Evolutionary conservation across 2,797 vertebrate genomes (phyloP).

Genomic region (Mionectes olivaceus): DNA sequence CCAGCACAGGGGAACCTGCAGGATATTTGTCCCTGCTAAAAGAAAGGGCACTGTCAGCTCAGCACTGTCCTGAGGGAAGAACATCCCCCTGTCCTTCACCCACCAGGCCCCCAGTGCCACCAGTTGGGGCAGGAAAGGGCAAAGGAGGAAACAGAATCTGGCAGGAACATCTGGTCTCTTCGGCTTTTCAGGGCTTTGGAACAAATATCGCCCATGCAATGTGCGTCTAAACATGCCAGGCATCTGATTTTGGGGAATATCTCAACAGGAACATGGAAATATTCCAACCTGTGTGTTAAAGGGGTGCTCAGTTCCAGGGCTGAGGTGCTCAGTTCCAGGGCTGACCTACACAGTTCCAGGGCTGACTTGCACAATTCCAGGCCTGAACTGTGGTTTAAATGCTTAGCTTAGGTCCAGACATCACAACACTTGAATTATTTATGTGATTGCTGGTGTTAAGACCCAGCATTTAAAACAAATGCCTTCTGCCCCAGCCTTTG

Average conservation of each 20-base stretch:
- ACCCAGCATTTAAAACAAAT: slow-evolving; percentile 4
- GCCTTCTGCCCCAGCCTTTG: slow-evolving; percentile 4
- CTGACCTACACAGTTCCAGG: neutral
- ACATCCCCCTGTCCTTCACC: neutral
- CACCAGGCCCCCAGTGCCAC: neutral
- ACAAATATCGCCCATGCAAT: neutral
- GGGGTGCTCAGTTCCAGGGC: neutral
- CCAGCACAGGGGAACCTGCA: neutral
- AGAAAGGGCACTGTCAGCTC: neutral
- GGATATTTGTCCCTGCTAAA: neutral
- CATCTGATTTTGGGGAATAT: accelerated
- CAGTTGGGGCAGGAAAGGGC: neutral
- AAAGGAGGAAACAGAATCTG: neutral
- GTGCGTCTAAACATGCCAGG: too few relatives aligned
- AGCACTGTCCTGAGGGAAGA: neutral
- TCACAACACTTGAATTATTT: slow-evolving; percentile 52
- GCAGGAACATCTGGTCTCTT: neutral
- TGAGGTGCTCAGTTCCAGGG: neutral
- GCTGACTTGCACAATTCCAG: neutral
- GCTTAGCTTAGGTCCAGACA: neutral
- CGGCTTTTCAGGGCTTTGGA: neutral
- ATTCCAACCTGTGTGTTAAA: neutral
- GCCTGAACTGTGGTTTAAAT: neutral
- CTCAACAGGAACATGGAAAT: neutral
- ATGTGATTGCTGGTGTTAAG: neutral